A percentile compares a stretch with the other conserved stretches of the same genome.
These are phyloP conservation scores for Oryctolagus cuniculus DNA, from an alignment of 2,113 vertebrate species.

Conservation along the genomic window mOryCun1.1 NC_091434.1:174214501-174215000, in stretches of 20 bases:
- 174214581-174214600: background rate
- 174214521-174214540: background rate
- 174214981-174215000: background rate
- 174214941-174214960: background rate
- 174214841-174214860: too few species aligned
- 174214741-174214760: background rate
- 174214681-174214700: too few species aligned
- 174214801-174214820: background rate
- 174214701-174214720: background rate
- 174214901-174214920: background rate
- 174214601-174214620: background rate
- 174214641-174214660: background rate
- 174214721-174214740: background rate
- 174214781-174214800: background rate
- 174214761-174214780: background rate
- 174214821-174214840: background rate
- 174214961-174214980: background rate
- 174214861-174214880: background rate
- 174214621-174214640: background rate
- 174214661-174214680: background rate
- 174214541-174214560: background rate
- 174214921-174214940: background rate
- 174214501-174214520: background rate
- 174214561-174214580: background rate
- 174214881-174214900: background rate